These are phyloP conservation scores for Chamaea fasciata DNA, from an alignment of 2,113 vertebrate genomes.

Conservation along the genomic window DNA sequence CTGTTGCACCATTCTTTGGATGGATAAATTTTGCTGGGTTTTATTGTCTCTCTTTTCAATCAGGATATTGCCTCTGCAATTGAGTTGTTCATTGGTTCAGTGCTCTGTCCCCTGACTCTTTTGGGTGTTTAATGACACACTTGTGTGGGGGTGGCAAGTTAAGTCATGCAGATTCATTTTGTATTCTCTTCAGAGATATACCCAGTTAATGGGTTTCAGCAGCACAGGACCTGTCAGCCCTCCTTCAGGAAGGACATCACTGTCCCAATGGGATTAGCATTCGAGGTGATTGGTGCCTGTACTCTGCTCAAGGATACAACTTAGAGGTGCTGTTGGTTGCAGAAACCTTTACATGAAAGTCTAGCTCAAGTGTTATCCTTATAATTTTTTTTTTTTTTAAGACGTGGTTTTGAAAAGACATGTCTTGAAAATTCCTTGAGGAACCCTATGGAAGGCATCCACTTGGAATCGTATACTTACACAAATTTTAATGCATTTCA, in stretches of 20 bases:
- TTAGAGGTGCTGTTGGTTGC: background rate
- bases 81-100: background rate
- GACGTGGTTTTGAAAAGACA: background rate
- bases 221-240: background rate
- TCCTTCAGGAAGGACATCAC: background rate
- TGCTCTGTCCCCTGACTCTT: background rate
- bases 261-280: background rate
- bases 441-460: background rate
- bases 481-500: background rate
- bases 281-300: background rate
- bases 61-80: background rate
- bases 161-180: background rate
- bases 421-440: background rate
- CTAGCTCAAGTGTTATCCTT: background rate
- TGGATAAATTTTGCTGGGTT: background rate
- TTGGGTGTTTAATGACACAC: background rate
- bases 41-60: background rate
- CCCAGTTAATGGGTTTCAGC: background rate
- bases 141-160: fast-evolving
- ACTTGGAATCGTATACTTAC: background rate
- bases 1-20: background rate
- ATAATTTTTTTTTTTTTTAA: background rate
- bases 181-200: background rate
- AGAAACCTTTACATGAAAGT: background rate
- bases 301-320: background rate